Conservation (phyloP, 2,797 vertebrate genomes). For the Anniella stebbinsi region DNA sequence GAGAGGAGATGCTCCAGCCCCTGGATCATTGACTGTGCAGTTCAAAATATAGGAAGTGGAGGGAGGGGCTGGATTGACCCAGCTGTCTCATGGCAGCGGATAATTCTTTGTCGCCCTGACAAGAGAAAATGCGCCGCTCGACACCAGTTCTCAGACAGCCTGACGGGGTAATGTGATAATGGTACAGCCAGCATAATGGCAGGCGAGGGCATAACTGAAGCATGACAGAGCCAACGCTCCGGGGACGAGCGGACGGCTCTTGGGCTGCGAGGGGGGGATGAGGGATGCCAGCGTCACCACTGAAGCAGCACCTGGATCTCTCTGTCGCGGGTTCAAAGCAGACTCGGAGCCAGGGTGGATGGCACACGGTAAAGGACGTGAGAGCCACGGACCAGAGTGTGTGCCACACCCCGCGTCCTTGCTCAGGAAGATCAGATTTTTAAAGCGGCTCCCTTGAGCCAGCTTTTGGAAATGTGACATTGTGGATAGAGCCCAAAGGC, state of each 20-base stretch:
- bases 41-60: not conserved
- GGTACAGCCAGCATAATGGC: not conserved
- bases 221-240: too few relatives aligned
- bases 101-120: not conserved
- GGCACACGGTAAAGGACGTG: not conserved
- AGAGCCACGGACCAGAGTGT: too few relatives aligned
- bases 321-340: not conserved
- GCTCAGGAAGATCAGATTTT: not conserved
- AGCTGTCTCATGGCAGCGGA: not conserved
- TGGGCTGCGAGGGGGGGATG: too few relatives aligned
- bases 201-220: not conserved
- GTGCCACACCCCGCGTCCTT: too few relatives aligned
- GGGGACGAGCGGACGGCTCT: fast-evolving
- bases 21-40: not conserved
- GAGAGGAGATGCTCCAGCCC: too few relatives aligned
- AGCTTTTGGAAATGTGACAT: not conserved
- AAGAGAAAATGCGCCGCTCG: not conserved
- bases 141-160: not conserved
- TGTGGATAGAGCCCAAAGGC: not conserved
- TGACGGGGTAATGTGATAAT: slow-evolving; percentile 6
- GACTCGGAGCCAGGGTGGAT: not conserved
- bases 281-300: not conserved
- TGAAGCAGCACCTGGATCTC: not conserved
- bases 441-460: too few relatives aligned
- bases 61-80: too few relatives aligned